These are phyloP conservation scores for Embiotoca jacksoni DNA, from an alignment of 2,113 vertebrate genomes.

Conservation along the genomic window DNA sequence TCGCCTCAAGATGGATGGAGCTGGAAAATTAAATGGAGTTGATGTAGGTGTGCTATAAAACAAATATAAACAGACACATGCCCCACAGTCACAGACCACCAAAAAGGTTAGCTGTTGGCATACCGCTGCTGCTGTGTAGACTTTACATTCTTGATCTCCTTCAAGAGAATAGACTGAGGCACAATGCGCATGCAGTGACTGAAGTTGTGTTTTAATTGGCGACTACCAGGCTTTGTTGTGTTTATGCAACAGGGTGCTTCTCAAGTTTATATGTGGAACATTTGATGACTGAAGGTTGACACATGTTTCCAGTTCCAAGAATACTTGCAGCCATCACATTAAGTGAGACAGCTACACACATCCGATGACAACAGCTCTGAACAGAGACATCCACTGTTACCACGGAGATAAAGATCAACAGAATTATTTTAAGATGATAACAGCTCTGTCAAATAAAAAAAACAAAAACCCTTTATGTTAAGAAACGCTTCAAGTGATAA, in stretches of 20 bases:
- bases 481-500: slow-evolving; percentile 48
- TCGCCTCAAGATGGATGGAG: no score
- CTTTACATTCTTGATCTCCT: no score
- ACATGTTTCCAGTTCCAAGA: slow-evolving; percentile 48
- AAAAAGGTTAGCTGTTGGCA: no score
- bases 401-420: slow-evolving; percentile 25
- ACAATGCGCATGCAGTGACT: neutral
- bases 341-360: slow-evolving; percentile 29
- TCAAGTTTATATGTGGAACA: slow-evolving; percentile 4
- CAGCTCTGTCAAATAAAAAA: slow-evolving; percentile 19
- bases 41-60: no score
- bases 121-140: no score
- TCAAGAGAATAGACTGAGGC: neutral
- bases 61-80: no score
- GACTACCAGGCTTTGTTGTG: neutral
- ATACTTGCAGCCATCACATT: slow-evolving; percentile 42
- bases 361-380: slow-evolving; percentile 42
- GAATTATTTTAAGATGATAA: slow-evolving; percentile 58
- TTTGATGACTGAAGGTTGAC: slow-evolving; percentile 20
- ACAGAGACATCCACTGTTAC: slow-evolving; percentile 37
- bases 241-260: neutral
- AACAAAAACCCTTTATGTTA: slow-evolving; percentile 22
- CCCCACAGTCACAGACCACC: no score
- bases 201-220: neutral
- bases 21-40: no score